Percentiles rank a stretch among this genome's conserved stretches.
Evolutionary conservation across 2,113 vertebrate species (phyloP).

Genomic region (Laterallus jamaicensis): DNA sequence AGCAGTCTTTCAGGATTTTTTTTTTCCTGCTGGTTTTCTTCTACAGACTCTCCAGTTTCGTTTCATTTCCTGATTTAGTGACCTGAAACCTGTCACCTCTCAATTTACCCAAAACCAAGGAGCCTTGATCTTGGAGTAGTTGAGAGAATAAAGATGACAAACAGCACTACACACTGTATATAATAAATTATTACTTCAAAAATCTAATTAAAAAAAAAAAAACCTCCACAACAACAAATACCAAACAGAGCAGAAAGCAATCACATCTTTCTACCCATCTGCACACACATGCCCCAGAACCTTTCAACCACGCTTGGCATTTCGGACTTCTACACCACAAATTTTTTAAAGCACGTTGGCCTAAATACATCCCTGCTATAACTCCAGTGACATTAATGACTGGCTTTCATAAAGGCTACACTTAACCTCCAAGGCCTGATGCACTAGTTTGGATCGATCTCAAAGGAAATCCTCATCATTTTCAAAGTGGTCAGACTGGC

Average conservation of each 20-base stretch:
- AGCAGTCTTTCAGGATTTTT: not conserved
- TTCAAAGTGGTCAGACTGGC: not conserved
- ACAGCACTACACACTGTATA: not conserved
- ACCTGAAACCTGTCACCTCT: not conserved
- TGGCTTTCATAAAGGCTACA: not conserved
- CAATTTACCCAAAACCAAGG: not conserved
- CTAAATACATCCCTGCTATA: not conserved
- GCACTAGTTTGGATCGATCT: not conserved
- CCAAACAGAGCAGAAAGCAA: slow-evolving; percentile 66
- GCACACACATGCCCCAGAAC: slow-evolving; percentile 51
- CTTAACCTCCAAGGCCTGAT: slow-evolving; percentile 7
- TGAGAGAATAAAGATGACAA: not conserved
- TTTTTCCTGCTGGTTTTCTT: not conserved
- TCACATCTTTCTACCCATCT: slow-evolving; percentile 56
- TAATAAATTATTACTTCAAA: slow-evolving; percentile 3
- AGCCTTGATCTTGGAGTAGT: not conserved
- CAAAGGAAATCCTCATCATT: not conserved
- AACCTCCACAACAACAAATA: not conserved
- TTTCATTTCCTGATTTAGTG: not conserved
- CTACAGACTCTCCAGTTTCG: not conserved
- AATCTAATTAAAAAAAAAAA: not conserved
- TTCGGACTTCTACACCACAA: slow-evolving; percentile 23
- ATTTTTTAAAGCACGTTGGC: not conserved
- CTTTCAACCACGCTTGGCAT: not conserved
- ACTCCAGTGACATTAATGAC: not conserved